Base-by-base conservation (phyloP, 2,888 invertebrate species). In the Anthophora plumipes region DNA sequence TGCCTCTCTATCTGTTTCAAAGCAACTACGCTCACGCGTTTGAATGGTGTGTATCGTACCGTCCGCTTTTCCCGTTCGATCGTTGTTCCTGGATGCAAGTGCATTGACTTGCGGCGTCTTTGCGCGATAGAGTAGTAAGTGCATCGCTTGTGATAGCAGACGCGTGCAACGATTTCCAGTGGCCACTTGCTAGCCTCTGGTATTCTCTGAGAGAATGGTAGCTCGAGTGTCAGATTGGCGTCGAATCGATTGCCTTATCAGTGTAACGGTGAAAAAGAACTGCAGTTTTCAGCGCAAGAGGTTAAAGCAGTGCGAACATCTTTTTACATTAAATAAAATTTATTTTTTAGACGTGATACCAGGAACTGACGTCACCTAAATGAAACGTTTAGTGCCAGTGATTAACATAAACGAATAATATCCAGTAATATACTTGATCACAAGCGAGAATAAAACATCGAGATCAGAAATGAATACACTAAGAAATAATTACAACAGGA, bases 51-150 rank as follows among this genome's bases (percentile, higher is more conserved):
- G 43, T 68, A 43, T 25, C 63, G 48, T 37, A 54, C 41, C 60
- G 11, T 41, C 20, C 14, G 50, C 63, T 74, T 54, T n/a, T 68
- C 63, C 55, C 60, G 37, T 48, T 50, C 72, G 72, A 72, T 72
- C 63, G 55, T 22, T 41, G 52, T 52, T 68, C 20, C 55, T 14
- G 22, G 17, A 20, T 43, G 60, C 84, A 55, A 79, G 79, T 82
- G 77, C 85, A 77, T 82, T 75, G 77, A 85, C 85, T 82, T 59
- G 64, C 52, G 57, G 22, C 48, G 71, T 67, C 25, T 41, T 31
- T 25, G 54, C 66, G 17, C 66, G 39, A 22, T 46, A 57, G n/a
- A 48, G 50, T 73, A 48, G 50, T 73, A 64, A 76, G 74, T 68
- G 69, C 69, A 69, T 46, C 60, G 66, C 73, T 8, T 20, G 54